Evolutionary conservation across 1,140 invertebrate genomes (phyloP).

Genomic region (Aphelinus certus): DNA sequence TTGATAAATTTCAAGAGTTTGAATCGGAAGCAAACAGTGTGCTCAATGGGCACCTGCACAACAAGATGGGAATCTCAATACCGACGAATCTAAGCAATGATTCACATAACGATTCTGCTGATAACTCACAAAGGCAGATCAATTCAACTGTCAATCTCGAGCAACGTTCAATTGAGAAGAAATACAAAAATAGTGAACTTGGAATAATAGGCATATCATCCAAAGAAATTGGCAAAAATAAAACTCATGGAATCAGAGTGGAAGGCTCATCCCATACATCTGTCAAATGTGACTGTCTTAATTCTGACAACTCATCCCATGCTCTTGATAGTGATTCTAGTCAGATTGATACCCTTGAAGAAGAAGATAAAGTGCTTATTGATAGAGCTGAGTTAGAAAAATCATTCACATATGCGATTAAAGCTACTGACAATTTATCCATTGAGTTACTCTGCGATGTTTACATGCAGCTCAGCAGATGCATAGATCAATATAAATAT

Average conservation of each 20-base stretch:
- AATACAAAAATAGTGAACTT: constrained; percentile 21
- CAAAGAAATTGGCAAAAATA: constrained; percentile 40
- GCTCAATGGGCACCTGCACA: constrained; percentile 55
- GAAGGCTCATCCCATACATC: constrained; percentile 44
- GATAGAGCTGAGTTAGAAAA: constrained; percentile 71
- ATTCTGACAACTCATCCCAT: constrained; percentile 56
- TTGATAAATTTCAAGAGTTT: constrained; percentile 62
- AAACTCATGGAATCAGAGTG: constrained; percentile 40
- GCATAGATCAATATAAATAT: constrained; percentile 66
- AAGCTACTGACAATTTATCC: constrained; percentile 66
- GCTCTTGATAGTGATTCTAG: constrained; percentile 57
- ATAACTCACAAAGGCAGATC: constrained; percentile 16
- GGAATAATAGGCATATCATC: constrained; percentile 41
- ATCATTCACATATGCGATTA: constrained; percentile 68
- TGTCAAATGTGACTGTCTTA: constrained; percentile 44
- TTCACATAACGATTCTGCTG: constrained; percentile 22
- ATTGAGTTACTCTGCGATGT: constrained; percentile 71
- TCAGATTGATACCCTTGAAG: constrained; percentile 51
- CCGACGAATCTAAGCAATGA: background rate
- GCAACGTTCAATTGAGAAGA: constrained; percentile 5
- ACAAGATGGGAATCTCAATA: background rate
- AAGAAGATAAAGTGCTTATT: constrained; percentile 67
- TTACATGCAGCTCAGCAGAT: constrained; percentile 69
- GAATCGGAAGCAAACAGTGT: constrained; percentile 56
- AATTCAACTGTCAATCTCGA: background rate